phyloP scores from a whole-genome alignment of 2,888 invertebrate species.

The Pachydiplax longipennis region DNA sequence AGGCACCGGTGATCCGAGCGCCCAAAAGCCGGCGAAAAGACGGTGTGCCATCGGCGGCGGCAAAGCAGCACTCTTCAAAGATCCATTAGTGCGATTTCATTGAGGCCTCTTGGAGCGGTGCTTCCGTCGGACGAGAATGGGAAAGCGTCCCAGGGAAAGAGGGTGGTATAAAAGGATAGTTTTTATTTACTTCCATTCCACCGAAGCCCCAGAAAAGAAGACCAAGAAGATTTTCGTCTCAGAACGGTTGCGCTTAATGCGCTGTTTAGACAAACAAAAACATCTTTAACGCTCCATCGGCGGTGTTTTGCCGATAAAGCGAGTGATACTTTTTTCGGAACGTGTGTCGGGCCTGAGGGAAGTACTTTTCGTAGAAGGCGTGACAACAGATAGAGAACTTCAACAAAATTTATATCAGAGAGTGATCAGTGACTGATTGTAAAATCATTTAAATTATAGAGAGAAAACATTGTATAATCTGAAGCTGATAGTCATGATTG shows the following conservation, averaged over 20 bases:
- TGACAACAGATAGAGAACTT: no score
- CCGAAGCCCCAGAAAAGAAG: neutral
- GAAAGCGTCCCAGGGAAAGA: neutral
- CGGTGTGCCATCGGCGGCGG: neutral
- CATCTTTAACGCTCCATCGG: neutral
- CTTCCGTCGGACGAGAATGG: neutral
- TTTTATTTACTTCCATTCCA: neutral
- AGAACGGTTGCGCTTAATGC: neutral
- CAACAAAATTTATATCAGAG: no score
- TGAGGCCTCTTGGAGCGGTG: neutral
- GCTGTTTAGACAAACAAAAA: neutral
- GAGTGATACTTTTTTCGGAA: no score
- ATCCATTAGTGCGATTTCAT: neutral
- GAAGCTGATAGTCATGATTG: no score
- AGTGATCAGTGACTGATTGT: no score
- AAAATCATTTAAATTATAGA: no score
- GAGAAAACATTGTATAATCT: no score
- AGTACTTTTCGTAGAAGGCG: no score
- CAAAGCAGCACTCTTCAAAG: neutral
- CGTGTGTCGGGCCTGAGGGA: no score
- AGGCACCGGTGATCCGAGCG: neutral
- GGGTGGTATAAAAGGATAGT: neutral
- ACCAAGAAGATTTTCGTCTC: neutral
- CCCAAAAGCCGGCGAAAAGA: neutral
- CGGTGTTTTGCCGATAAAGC: no score